Evolutionary conservation across 2,113 vertebrate species (phyloP).

Genomic region (Mungos mungo): DNA sequence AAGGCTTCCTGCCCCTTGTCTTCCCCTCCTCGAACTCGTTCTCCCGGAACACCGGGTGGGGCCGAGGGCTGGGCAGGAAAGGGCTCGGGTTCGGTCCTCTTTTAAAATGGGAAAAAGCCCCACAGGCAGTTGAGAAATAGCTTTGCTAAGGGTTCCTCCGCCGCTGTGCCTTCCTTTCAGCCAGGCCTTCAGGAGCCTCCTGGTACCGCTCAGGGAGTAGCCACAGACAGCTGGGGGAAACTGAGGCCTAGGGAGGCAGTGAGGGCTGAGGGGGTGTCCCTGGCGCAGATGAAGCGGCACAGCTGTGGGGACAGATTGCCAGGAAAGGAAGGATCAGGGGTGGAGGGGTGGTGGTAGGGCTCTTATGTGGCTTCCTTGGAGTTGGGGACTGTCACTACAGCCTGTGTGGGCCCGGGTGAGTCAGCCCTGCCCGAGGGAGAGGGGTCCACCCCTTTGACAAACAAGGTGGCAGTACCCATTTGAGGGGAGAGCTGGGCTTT

Average conservation of each 20-base stretch:
- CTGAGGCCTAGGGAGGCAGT: neutral
- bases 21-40: conserved; percentile 70
- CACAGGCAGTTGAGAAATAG: conserved; percentile 50
- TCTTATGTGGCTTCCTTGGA: neutral
- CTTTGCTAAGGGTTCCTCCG: neutral
- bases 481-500: neutral
- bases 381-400: neutral
- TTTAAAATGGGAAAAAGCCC: conserved; percentile 30
- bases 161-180: neutral
- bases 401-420: conserved; percentile 35
- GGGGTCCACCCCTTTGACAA: conserved; percentile 55
- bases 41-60: conserved; percentile 75
- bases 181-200: neutral
- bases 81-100: neutral
- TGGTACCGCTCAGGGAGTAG: neutral
- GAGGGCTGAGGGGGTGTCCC: neutral
- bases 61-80: conserved; percentile 45
- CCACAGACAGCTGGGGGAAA: neutral
- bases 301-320: neutral
- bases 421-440: conserved; percentile 47
- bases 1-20: conserved; percentile 48
- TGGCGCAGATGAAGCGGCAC: neutral
- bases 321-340: neutral
- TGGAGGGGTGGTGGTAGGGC: neutral
- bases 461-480: conserved; percentile 14